Evolutionary conservation across 1,140 invertebrate genomes (phyloP).

Genomic region (Brevipalpus yothersi): DNA sequence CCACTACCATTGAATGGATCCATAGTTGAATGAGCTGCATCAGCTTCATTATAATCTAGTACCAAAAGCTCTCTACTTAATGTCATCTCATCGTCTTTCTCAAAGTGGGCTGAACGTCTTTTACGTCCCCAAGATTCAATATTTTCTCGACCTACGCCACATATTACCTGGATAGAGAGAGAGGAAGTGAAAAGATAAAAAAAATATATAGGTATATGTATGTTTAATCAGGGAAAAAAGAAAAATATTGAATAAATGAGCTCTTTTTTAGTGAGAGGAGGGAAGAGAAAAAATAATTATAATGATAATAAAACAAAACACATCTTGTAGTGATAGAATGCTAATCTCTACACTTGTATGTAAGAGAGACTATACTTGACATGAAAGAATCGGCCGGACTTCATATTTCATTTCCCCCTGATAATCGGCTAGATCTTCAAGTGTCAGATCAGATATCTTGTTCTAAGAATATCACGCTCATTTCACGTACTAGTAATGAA

Average conservation of each 20-base stretch:
- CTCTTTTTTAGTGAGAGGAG: background rate
- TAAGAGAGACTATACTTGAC: too few relatives aligned
- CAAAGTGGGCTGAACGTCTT: conserved; percentile 36
- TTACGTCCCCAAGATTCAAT: conserved; percentile 69
- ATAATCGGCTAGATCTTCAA: too few relatives aligned
- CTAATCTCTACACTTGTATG: too few relatives aligned
- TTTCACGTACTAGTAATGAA: too few relatives aligned
- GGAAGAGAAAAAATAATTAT: background rate
- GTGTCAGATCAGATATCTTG: too few relatives aligned
- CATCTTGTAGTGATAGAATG: too few relatives aligned
- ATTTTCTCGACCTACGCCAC: conserved; percentile 57
- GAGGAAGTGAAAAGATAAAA: background rate
- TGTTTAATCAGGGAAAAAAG: too few relatives aligned
- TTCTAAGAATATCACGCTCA: too few relatives aligned
- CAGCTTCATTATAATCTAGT: conserved; percentile 64
- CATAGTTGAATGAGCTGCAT: conserved; percentile 4
- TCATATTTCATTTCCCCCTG: too few relatives aligned
- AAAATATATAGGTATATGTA: too few relatives aligned
- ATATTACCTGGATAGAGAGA: conserved; percentile 24
- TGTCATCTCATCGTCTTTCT: conserved; percentile 51
- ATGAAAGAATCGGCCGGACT: too few relatives aligned
- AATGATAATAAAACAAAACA: too few relatives aligned
- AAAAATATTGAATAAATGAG: background rate
- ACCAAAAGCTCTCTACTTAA: conserved; percentile 78
- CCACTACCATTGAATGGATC: conserved; percentile 1